phyloP scores from a whole-genome alignment of 2,888 invertebrate species.

The Portevinia maculata region DNA sequence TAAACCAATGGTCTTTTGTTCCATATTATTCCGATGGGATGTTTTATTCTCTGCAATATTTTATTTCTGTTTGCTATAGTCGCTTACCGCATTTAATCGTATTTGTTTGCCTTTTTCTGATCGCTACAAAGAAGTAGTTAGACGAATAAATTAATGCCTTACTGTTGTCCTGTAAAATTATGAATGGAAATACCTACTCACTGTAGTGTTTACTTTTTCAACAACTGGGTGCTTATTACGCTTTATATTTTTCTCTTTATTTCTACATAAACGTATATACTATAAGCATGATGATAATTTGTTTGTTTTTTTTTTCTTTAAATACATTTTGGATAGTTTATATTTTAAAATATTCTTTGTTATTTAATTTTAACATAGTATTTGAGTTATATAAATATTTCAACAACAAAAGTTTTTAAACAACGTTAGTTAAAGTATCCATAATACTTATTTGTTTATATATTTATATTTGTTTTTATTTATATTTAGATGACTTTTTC shows the following conservation, averaged over 20 bases:
- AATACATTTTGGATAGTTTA: conserved; percentile 41
- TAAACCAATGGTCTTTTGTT: too few relatives aligned
- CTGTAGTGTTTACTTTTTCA: conserved; percentile 40
- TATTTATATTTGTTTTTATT: conserved; percentile 47
- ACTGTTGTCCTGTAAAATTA: not conserved
- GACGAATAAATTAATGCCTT: too few relatives aligned
- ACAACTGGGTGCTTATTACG: conserved; percentile 25
- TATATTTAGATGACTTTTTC: conserved; percentile 58
- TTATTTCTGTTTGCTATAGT: too few relatives aligned
- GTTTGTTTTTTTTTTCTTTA: conserved; percentile 31
- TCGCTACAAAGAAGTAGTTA: too few relatives aligned
- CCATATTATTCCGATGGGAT: too few relatives aligned
- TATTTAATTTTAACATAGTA: conserved; percentile 57
- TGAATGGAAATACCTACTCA: not conserved
- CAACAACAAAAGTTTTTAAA: conserved; percentile 75
- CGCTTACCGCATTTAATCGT: too few relatives aligned
- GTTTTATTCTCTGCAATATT: too few relatives aligned
- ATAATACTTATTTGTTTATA: conserved; percentile 75
- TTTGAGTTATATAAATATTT: conserved; percentile 54
- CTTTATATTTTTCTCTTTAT: conserved; percentile 33
- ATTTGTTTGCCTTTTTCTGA: too few relatives aligned
- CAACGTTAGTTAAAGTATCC: conserved; percentile 76
- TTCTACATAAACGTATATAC: conserved; percentile 55
- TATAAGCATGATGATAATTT: conserved; percentile 52
- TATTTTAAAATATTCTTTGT: conserved; percentile 16